Conservation (phyloP, 1,140 invertebrate genomes). For the Charaxes varanes region DNA sequence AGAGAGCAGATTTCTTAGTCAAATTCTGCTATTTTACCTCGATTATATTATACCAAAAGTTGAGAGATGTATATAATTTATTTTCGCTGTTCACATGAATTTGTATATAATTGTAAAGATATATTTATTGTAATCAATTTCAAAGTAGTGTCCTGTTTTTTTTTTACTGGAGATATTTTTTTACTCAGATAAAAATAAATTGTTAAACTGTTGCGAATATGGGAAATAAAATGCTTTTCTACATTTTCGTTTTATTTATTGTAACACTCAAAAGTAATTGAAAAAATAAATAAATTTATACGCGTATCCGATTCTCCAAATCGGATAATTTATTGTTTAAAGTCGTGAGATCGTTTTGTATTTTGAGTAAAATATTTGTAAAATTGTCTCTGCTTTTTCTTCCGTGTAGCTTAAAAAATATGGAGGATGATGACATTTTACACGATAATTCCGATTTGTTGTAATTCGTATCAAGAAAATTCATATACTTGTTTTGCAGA, state of each 20-base stretch:
- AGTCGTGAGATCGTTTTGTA: conserved; percentile 50
- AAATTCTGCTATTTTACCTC: no score
- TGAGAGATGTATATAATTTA: no score
- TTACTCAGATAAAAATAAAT: no score
- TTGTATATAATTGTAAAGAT: no score
- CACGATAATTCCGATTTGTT: conserved; percentile 41
- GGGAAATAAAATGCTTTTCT: no score
- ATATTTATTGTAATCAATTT: no score
- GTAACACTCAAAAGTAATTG: conserved; percentile 1
- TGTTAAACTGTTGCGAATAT: no score
- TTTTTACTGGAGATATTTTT: no score
- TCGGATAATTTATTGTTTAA: conserved; percentile 48
- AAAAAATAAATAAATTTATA: conserved; percentile 16
- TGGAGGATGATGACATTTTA: conserved; percentile 41
- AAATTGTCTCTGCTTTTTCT: conserved; percentile 53
- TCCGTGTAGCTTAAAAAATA: conserved; percentile 45
- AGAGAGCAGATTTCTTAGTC: no score
- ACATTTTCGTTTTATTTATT: conserved; percentile 10
- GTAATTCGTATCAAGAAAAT: conserved; percentile 30
- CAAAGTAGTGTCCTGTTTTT: no score
- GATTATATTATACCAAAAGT: no score
- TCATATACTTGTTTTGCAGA: conserved; percentile 16
- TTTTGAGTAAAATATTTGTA: conserved; percentile 49
- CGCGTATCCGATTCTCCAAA: conserved; percentile 47
- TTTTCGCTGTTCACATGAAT: no score